A percentile compares a stretch with the other conserved stretches of the same genome.
These are phyloP conservation scores for Rhodophaea formosa DNA, from an alignment of 2,888 invertebrate genomes.

Conservation along the genomic window DNA sequence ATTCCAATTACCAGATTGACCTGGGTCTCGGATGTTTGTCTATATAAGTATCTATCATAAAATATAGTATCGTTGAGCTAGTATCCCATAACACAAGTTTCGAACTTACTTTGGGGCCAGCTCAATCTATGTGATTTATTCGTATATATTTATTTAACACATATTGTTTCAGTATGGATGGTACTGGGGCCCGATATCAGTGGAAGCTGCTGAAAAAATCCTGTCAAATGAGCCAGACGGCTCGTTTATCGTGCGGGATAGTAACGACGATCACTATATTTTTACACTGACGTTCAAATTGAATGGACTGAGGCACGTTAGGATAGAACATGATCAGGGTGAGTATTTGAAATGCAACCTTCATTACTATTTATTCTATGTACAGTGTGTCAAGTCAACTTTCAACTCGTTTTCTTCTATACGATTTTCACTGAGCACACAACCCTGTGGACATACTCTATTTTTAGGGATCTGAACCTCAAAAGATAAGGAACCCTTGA, in stretches of 20 bases:
- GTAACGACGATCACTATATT: conserved; percentile 96
- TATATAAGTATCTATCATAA: no score
- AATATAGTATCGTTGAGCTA: no score
- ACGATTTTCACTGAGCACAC: no score
- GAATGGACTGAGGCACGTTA: conserved; percentile 94
- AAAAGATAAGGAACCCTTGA: no score
- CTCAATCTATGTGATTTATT: no score
- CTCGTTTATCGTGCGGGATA: conserved; percentile 95
- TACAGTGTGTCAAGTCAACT: not conserved
- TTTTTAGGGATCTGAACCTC: no score
- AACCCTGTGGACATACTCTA: no score
- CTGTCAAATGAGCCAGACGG: conserved; percentile 95
- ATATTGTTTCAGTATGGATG: conserved; percentile 89
- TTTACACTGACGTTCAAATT: conserved; percentile 96
- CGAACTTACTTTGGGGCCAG: no score
- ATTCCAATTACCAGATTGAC: no score
- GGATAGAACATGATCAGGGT: conserved; percentile 98
- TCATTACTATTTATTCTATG: not conserved
- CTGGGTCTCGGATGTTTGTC: no score
- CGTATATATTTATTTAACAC: not conserved
- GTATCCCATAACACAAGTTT: no score
- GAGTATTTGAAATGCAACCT: conserved; percentile 38
- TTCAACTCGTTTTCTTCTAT: no score
- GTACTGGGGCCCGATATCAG: conserved; percentile 97
- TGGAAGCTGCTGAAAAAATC: conserved; percentile 95